A percentile compares a stretch with the other conserved stretches of the same genome.
Conservation (phyloP, 2,797 vertebrate genomes). For the Catostomus latipinnis region DNA sequence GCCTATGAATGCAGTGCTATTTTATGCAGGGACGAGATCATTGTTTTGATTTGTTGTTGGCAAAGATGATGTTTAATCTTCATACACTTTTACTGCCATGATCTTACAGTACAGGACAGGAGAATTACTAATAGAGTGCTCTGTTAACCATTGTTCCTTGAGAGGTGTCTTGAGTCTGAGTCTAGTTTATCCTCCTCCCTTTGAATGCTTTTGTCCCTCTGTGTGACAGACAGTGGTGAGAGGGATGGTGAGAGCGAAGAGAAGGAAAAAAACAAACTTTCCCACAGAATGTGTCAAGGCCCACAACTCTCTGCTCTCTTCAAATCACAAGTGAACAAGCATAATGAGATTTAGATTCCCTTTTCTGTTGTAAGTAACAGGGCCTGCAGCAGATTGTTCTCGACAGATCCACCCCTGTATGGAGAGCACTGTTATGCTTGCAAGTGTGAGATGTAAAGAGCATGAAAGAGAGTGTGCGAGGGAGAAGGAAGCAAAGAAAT, state of each 20-base stretch:
- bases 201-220: slow-evolving; percentile 34
- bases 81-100: slow-evolving; percentile 12
- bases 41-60: slow-evolving; percentile 2
- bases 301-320: slow-evolving; percentile 60
- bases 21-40: too few relatives aligned
- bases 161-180: slow-evolving; percentile 26
- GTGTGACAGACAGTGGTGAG: slow-evolving; percentile 25
- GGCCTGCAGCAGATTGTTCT: slow-evolving; percentile 73
- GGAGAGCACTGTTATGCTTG: slow-evolving; percentile 58
- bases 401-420: slow-evolving; percentile 77
- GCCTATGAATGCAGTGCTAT: background rate
- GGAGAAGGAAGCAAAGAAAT: slow-evolving; percentile 51
- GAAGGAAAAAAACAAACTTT: slow-evolving; percentile 61
- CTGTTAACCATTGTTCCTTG: background rate
- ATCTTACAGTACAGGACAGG: background rate
- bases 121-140: slow-evolving; percentile 26
- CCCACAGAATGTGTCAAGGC: slow-evolving; percentile 60
- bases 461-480: slow-evolving; percentile 29
- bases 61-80: slow-evolving; percentile 9
- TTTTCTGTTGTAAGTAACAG: slow-evolving; percentile 69
- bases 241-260: slow-evolving; percentile 19
- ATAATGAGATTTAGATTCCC: slow-evolving; percentile 63
- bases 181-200: slow-evolving; percentile 43
- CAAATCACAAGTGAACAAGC: slow-evolving; percentile 62
- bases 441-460: slow-evolving; percentile 45